Conservation (phyloP, 2,113 vertebrate species). For the Trogon surrucura region DNA sequence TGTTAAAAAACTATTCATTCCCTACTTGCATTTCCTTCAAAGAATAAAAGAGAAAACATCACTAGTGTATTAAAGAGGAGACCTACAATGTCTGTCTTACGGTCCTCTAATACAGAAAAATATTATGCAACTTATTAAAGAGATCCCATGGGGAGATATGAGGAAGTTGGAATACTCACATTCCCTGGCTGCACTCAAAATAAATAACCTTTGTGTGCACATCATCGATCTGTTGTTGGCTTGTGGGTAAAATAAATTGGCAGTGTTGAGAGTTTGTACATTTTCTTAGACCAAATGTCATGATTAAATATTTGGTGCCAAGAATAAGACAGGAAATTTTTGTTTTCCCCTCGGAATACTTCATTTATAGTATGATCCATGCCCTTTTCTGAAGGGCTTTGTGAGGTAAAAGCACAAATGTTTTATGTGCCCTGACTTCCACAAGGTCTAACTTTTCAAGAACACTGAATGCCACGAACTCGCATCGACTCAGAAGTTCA, state of each 20-base stretch:
- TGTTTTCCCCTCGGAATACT: constrained; percentile 68
- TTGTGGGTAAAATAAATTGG: constrained; percentile 62
- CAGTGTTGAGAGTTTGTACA: constrained; percentile 50
- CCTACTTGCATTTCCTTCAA: constrained; percentile 11
- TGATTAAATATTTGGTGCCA: constrained; percentile 60
- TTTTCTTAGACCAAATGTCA: constrained; percentile 72
- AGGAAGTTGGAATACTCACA: constrained; percentile 47
- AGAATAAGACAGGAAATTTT: constrained; percentile 72
- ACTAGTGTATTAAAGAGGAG: background rate
- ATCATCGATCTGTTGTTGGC: constrained; percentile 54
- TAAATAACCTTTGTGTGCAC: constrained; percentile 64
- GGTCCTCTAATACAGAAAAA: constrained; percentile 26
- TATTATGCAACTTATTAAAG: constrained; percentile 51
- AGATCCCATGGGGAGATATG: constrained; percentile 25
- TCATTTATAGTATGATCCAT: constrained; percentile 64
- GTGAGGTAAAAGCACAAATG: constrained; percentile 46
- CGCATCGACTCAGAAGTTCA: background rate
- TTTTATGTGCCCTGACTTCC: background rate
- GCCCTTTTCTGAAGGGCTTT: constrained; percentile 34
- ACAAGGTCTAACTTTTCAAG: background rate
- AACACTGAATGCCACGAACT: background rate
- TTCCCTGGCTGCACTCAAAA: constrained; percentile 42
- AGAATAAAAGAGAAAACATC: constrained; percentile 11
- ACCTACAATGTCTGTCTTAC: background rate
- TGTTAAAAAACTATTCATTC: constrained; percentile 1